Evolutionary conservation across 1,140 invertebrate genomes (phyloP).

Genomic region (Ganaspis sp.): DNA sequence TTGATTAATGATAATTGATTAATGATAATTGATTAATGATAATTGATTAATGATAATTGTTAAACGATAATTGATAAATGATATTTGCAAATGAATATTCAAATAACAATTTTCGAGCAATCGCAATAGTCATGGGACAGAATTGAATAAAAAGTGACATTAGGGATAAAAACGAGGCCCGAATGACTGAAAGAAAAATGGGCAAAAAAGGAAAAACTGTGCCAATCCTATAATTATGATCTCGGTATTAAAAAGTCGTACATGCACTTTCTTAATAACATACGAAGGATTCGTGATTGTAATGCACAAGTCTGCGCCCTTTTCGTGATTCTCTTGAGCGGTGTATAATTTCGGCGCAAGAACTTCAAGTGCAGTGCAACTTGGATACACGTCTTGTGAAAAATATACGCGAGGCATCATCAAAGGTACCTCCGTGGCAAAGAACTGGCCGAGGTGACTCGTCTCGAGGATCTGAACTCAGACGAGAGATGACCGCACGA

Average conservation of each 20-base stretch:
- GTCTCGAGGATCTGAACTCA: not conserved
- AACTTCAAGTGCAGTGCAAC: slow-evolving; percentile 17
- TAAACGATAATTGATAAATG: no score
- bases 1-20: no score
- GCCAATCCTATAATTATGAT: slow-evolving; percentile 25
- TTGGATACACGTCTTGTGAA: slow-evolving; percentile 4
- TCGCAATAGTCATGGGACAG: no score
- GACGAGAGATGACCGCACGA: slow-evolving; percentile 21
- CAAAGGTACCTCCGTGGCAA: not conserved
- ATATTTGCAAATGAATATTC: no score
- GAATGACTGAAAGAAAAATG: not conserved
- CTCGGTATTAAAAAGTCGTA: slow-evolving; percentile 11
- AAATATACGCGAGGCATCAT: slow-evolving; percentile 21
- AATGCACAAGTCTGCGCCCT: slow-evolving; percentile 18
- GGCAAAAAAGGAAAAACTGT: slow-evolving; percentile 4
- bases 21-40: no score
- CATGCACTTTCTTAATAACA: slow-evolving; percentile 23
- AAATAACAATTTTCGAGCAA: no score
- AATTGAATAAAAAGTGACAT: slow-evolving; percentile 41
- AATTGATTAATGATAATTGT: no score
- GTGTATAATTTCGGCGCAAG: slow-evolving; percentile 28
- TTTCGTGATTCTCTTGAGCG: slow-evolving; percentile 28
- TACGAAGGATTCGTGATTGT: slow-evolving; percentile 18
- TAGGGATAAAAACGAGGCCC: no score
- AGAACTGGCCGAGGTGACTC: slow-evolving; percentile 13